Base-by-base conservation (phyloP, 2,888 invertebrate species). In the Scaeva pyrastri region DNA sequence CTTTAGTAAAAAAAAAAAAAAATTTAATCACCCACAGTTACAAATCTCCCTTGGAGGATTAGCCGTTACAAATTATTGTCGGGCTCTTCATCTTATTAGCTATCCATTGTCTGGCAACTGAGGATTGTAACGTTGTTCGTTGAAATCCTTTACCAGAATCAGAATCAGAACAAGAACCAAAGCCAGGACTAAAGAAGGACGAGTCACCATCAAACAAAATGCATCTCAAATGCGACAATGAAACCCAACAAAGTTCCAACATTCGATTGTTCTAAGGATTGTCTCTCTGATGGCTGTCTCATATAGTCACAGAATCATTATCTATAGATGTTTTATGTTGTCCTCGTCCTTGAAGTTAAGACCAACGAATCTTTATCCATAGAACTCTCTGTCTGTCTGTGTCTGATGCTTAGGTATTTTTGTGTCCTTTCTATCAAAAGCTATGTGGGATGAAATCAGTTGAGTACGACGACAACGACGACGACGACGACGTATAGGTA, bases 21-120 rank as follows among this genome's bases (percentile, higher is more conserved):
- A 58, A 19, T 31, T 5, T 12, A 80, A 56, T 71, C 58, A 16
- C 66, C 75, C 66, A 68, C 75, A 80, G 80, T 68, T 21, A 81
- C 81, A 85, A 85, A 85, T 85, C 85, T 73, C 64, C 12, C 56
- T 70, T 31, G 14, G 14, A 70, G 85, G 81, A 86, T 86, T 86
- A 86, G 85, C 77, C 58, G 48, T 81, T 81, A 70, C 85, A 86
- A 81, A 86, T 85, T 68, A 76, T 70, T 81, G 76, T 73, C 23
- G 68, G 62, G 70, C 43, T 84, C 73, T 77, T 80, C 80, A 84
- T 80, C 84, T 84, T 84, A 80, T 84, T 84, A 84, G 84, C 71
- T 75, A 58, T 72, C 73, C 60, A 81, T 81, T 86, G 81, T 86
- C 80, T 75, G 58, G 80, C 66, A 80, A 84, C 80, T 72, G 19